Percentiles rank a stretch among this genome's conserved stretches.
Evolutionary conservation across 2,797 vertebrate genomes (phyloP).

Genomic region (Anomalospiza imberbis): DNA sequence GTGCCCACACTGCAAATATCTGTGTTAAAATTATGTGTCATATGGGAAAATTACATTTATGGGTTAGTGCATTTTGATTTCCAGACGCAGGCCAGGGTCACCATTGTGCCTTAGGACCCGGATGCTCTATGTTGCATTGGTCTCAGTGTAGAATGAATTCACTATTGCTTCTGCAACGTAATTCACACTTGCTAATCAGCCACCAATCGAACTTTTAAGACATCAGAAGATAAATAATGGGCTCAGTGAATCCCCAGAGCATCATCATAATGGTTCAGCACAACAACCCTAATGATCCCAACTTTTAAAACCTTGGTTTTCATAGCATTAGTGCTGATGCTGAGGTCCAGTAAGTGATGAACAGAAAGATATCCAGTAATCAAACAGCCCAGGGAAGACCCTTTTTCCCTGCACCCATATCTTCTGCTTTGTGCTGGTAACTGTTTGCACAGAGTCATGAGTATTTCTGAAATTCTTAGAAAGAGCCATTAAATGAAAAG

Average conservation of each 20-base stretch:
- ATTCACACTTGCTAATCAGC: constrained; percentile 17
- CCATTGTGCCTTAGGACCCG: not conserved
- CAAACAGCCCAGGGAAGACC: not conserved
- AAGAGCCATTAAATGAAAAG: not conserved
- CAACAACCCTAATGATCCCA: not conserved
- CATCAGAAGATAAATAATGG: not conserved
- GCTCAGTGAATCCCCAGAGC: not conserved
- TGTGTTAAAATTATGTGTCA: not conserved
- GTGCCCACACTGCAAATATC: not conserved
- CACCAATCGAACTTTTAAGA: constrained; percentile 15
- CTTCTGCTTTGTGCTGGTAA: not conserved
- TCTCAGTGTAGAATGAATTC: not conserved
- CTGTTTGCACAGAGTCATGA: not conserved
- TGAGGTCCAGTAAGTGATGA: not conserved
- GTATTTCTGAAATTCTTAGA: constrained; percentile 2
- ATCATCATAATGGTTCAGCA: not conserved
- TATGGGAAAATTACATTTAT: not conserved
- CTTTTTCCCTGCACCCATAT: not conserved
- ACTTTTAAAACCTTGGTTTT: not conserved
- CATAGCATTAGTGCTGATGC: not conserved
- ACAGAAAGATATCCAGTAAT: not conserved
- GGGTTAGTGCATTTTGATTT: not conserved
- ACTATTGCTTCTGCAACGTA: not conserved
- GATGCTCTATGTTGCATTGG: not conserved
- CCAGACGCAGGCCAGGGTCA: not conserved